phyloP scores from a whole-genome alignment of 2,113 vertebrate genomes.

The Dromaius novaehollandiae region DNA sequence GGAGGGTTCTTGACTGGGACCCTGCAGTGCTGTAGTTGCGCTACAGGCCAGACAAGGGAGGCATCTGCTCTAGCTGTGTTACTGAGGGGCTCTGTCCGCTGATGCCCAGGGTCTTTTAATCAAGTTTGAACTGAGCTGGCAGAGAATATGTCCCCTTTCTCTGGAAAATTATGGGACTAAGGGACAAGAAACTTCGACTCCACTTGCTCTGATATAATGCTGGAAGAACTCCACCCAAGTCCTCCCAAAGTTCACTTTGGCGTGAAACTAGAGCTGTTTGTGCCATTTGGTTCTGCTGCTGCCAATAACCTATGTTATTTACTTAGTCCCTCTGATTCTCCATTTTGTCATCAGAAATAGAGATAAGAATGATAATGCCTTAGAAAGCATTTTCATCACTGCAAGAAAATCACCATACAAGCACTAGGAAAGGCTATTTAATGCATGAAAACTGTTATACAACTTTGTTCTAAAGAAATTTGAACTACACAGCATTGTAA shows the following conservation, averaged over 20 bases:
- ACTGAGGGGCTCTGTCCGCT: too few relatives aligned
- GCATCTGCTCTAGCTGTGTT: too few relatives aligned
- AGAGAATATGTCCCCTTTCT: too few relatives aligned
- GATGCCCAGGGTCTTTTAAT: too few relatives aligned
- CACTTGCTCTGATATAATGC: background rate
- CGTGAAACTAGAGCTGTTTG: fast-evolving
- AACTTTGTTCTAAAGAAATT: background rate
- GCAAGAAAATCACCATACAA: background rate
- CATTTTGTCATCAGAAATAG: background rate
- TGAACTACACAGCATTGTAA: background rate
- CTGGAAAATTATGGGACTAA: background rate
- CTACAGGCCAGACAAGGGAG: too few relatives aligned
- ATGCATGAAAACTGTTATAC: background rate
- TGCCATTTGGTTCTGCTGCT: background rate
- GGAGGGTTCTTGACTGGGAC: background rate
- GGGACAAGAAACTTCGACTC: background rate
- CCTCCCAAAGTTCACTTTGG: fast-evolving
- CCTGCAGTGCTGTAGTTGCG: too few relatives aligned
- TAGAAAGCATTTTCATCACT: background rate
- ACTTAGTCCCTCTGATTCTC: background rate
- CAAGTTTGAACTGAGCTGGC: too few relatives aligned
- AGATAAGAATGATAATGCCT: background rate
- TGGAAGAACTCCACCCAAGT: background rate
- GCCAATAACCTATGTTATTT: background rate
- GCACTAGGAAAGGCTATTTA: background rate